Evolutionary conservation across 2,888 invertebrate species (phyloP), one percentile per base, ranked within the genome.

Genomic region (Epinotia nisella): DNA sequence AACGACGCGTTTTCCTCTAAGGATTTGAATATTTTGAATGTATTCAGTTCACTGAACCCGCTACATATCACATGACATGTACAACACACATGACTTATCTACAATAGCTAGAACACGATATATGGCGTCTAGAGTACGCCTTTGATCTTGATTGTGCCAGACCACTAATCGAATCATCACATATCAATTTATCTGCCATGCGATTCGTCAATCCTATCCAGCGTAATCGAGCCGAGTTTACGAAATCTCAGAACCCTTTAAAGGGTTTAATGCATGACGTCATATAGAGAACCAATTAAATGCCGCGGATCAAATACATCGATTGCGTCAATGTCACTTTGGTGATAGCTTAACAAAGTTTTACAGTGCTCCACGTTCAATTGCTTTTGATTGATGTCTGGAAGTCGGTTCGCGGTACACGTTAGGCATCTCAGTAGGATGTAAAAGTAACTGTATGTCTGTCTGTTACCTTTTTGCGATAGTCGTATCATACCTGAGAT

Each of bases 131-230:
- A 56, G 24, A 24, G 15, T 24, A 21, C 29, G 2, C 29, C 58
- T 58, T 58, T 58, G n/a, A 58, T 29, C 58, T 29, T 21, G 29
- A 58, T 15, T 56, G 56, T 15, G 13, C 56, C 56, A 56, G 24
- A 9, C 29, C 9, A 29, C 21, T 58, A 1, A 58, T 29, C n/a
- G 58, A 58, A 58, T n/a, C 29, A 58, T 58, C 56, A 58, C n/a
- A 29, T 24, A 56, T 58, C 29, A 58, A 58, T 58, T 58, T n/a
- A 24, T 24, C 21, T 21, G 11, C 24, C 9, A 55, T 55, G 55
- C 15, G 56, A 58, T 58, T 29, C 4, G 15, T 15, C 24, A 29
- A 9, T 29, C 58, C 15, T 55, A 58, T 29, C 7, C 3, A 56
- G 55, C 15, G 24, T 35, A 35, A 35, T 11, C 19, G 21, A 3